These are phyloP conservation scores for Varanus salvator DNA, from an alignment of 2,113 vertebrate species.

Conservation along the genomic window DNA sequence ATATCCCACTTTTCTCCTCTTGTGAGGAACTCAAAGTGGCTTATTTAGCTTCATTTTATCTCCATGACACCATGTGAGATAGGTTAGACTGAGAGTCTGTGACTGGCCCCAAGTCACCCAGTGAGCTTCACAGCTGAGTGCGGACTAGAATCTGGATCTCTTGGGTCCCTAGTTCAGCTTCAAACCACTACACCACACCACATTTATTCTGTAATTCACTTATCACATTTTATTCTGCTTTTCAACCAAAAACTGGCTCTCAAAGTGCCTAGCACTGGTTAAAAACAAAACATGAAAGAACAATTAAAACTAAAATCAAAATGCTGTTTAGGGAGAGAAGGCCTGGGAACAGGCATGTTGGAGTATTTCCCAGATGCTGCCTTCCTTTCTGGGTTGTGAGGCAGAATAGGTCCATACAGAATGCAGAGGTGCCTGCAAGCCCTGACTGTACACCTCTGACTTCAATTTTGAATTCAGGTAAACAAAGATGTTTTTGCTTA, in stretches of 20 bases:
- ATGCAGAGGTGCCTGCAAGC: background rate
- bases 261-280: background rate
- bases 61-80: no score
- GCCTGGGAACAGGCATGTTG: background rate
- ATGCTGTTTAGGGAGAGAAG: background rate
- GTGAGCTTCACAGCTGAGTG: no score
- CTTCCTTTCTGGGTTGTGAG: background rate
- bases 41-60: no score
- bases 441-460: no score
- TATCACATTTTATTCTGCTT: background rate
- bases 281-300: background rate
- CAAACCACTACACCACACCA: no score
- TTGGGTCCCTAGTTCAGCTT: no score
- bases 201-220: background rate
- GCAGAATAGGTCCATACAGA: background rate
- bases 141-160: no score
- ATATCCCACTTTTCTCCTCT: no score
- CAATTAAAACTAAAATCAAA: background rate
- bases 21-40: no score
- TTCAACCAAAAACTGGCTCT: background rate
- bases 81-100: no score
- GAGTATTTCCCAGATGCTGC: background rate
- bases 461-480: background rate
- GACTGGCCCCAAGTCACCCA: no score
- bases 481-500: background rate